phyloP scores from a whole-genome alignment of 2,888 invertebrate species.

The Argyresthia albistria region DNA sequence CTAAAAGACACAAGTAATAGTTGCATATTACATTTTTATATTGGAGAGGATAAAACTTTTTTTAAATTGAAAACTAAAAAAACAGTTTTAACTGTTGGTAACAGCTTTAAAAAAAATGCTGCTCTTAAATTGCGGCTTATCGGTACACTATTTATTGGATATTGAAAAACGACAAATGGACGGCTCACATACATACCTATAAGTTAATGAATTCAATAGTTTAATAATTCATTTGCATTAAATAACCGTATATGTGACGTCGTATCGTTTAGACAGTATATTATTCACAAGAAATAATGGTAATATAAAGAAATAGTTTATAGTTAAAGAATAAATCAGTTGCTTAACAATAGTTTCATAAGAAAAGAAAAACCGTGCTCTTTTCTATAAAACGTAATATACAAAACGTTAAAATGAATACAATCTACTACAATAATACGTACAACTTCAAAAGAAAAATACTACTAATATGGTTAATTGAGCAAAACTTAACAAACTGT shows the following conservation, averaged over 20 bases:
- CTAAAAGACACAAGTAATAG: not conserved
- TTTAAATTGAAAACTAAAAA: too few species aligned
- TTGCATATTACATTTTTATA: not conserved
- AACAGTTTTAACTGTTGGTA: too few species aligned
- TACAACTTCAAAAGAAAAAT: slow-evolving; percentile 41
- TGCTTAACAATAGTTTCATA: slow-evolving; percentile 50
- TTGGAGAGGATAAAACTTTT: too few species aligned
- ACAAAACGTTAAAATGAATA: slow-evolving; percentile 38
- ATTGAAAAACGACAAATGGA: slow-evolving; percentile 32
- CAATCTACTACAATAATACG: slow-evolving; percentile 19
- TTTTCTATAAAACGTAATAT: slow-evolving; percentile 34
- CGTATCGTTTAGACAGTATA: not conserved
- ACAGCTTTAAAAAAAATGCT: not conserved
- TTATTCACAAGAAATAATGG: not conserved
- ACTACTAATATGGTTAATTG: slow-evolving; percentile 51
- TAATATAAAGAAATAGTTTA: not conserved
- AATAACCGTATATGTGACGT: slow-evolving; percentile 1
- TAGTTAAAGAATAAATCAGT: not conserved
- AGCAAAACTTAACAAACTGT: slow-evolving; percentile 68
- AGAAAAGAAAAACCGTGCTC: slow-evolving; percentile 71
- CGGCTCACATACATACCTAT: slow-evolving; percentile 43
- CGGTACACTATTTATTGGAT: not conserved
- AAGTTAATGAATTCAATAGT: slow-evolving; percentile 3
- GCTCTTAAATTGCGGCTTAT: not conserved
- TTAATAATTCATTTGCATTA: not conserved